These are phyloP conservation scores for Aspidapion aeneum DNA, from an alignment of 2,888 invertebrate species.

Conservation along the genomic window DNA sequence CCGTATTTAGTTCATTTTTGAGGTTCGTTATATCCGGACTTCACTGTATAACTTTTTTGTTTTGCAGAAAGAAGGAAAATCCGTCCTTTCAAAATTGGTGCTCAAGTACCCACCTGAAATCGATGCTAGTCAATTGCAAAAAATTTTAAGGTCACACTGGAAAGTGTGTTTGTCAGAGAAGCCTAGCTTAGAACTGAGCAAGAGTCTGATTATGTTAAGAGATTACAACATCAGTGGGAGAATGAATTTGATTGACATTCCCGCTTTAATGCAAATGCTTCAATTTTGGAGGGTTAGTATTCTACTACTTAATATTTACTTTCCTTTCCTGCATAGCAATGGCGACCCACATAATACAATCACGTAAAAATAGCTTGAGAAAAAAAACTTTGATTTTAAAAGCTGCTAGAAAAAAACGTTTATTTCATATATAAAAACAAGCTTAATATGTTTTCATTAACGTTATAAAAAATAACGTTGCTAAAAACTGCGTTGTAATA, in stretches of 20 bases:
- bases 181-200: constrained; percentile 62
- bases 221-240: constrained; percentile 64
- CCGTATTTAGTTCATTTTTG: no score
- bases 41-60: no score
- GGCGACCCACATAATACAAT: no score
- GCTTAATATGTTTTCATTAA: no score
- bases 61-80: constrained; percentile 52
- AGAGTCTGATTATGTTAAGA: constrained; percentile 65
- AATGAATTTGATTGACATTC: constrained; percentile 57
- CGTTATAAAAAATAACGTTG: no score
- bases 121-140: constrained; percentile 58
- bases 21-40: no score
- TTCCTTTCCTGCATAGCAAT: constrained; percentile 50
- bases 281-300: constrained; percentile 60
- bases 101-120: constrained; percentile 58
- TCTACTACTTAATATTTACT: no score
- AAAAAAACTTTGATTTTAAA: no score
- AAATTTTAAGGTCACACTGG: constrained; percentile 58
- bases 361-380: no score
- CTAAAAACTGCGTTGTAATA: no score
- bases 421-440: no score
- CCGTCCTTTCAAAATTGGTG: constrained; percentile 51
- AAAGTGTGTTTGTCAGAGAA: constrained; percentile 56
- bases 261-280: constrained; percentile 60
- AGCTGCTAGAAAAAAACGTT: no score